Conservation (phyloP, 2,888 invertebrate species). For the Nematopogon swammerdamellus region DNA sequence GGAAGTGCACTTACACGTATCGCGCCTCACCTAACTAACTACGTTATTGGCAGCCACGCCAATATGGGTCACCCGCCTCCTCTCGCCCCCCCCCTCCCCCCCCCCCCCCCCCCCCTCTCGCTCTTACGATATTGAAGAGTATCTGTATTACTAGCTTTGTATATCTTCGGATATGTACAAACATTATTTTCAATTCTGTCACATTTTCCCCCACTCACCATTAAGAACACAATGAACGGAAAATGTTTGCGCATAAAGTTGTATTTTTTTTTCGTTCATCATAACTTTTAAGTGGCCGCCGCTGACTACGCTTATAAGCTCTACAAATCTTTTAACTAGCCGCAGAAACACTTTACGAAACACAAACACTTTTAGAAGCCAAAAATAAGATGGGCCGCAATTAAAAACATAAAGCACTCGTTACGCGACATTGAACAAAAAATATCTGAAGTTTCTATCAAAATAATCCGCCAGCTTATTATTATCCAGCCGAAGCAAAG, state of each 20-base stretch:
- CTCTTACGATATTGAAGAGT: too few relatives aligned
- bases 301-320: not conserved
- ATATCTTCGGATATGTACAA: too few relatives aligned
- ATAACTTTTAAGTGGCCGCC: too few relatives aligned
- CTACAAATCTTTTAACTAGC: not conserved
- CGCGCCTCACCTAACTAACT: not conserved
- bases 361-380: conserved; percentile 41
- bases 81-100: too few relatives aligned
- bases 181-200: too few relatives aligned
- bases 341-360: conserved; percentile 40
- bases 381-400: conserved; percentile 46
- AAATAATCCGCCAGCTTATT: conserved; percentile 26
- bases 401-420: conserved; percentile 50
- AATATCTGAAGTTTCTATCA: not conserved
- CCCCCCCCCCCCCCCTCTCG: conserved; percentile 3
- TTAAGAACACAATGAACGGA: too few relatives aligned
- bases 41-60: conserved; percentile 2
- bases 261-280: too few relatives aligned
- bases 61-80: conserved; percentile 7
- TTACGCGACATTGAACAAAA: conserved; percentile 36
- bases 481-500: conserved; percentile 51
- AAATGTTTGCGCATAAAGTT: too few relatives aligned
- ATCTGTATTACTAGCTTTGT: too few relatives aligned
- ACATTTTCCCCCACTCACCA: too few relatives aligned
- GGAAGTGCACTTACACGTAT: not conserved